A percentile compares a stretch with the other conserved stretches of the same genome.
Conservation (phyloP, 2,888 invertebrate species). For the Diarsia mendica region DNA sequence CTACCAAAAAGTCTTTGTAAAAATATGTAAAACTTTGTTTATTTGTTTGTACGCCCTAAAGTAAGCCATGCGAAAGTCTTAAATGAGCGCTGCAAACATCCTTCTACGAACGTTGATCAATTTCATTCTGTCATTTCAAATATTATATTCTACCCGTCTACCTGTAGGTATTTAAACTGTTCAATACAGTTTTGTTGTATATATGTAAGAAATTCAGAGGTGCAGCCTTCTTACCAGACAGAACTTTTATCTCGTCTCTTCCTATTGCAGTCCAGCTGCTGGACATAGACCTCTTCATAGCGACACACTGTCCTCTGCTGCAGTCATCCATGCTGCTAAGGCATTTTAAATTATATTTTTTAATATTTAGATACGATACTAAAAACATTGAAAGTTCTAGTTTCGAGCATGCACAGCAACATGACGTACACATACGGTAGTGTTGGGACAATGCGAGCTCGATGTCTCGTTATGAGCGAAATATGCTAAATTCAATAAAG, state of each 20-base stretch:
- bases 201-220: not conserved
- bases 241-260: not conserved
- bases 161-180: no score
- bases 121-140: no score
- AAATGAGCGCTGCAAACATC: not conserved
- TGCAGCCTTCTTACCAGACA: not conserved
- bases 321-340: not conserved
- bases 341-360: no score
- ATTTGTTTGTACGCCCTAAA: not conserved
- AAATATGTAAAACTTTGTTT: not conserved
- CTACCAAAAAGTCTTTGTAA: not conserved
- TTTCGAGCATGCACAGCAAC: constrained; percentile 40
- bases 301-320: no score
- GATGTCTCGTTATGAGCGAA: constrained; percentile 82
- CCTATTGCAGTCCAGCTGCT: not conserved
- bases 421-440: constrained; percentile 64
- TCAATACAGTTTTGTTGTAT: not conserved
- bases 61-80: not conserved
- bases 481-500: constrained; percentile 86
- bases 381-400: not conserved
- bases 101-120: not conserved
- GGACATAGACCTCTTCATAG: not conserved
- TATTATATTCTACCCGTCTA: no score
- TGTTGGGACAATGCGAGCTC: constrained; percentile 75
- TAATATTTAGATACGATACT: no score